Base-by-base conservation (phyloP, 2,113 vertebrate species). In the Brienomyrus longianalis region DNA sequence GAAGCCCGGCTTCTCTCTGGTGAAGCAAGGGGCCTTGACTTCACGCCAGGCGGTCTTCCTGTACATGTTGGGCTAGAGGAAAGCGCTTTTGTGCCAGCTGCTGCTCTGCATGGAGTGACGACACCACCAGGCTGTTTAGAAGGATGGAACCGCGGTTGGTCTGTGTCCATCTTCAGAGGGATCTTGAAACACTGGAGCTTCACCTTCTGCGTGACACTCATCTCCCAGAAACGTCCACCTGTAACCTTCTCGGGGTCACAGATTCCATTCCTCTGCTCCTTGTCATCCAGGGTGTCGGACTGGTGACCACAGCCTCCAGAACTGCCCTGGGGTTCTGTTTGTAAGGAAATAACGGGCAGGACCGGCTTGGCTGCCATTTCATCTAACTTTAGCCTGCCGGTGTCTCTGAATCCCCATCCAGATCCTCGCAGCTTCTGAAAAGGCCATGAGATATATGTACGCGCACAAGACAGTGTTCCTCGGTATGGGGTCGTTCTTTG, bases 381-480 rank as follows among this genome's bases (percentile, higher is more conserved):
- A 47, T 56, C 19, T 3, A 59, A 80, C 27, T 19, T 59, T 27
- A 70, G 62, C 3, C 27, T 13, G 9, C 21, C 27, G 2, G 15
- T 48, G 21, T 59, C 6, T 21, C 23, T 15, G 10, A 23, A 17
- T 15, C 31, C 35, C 74, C 51, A 83, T 74, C 6, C 27, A 70
- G 43, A 77, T 17, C 43, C 6, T 13, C 7, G 13, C 3, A 35
- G 31, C 56, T 87, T 86, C 27, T 52, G 47, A 43, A 87, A 87
- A 45, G 89, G 89, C 89, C 85, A 90, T 4, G 89, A 27, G 50
- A 87, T 27, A 35, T 56, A 90, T 7, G 85, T 52, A n/a, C 89
- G 89, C 13, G 89, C 85, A 54, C 89, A 90, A 10, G 85, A 87
- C 11, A 5, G n/a, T 3, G 4, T 19, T 2, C 9, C 11, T 48